phyloP scores from a whole-genome alignment of 1,140 invertebrate genomes.

The Eumeta japonica region DNA sequence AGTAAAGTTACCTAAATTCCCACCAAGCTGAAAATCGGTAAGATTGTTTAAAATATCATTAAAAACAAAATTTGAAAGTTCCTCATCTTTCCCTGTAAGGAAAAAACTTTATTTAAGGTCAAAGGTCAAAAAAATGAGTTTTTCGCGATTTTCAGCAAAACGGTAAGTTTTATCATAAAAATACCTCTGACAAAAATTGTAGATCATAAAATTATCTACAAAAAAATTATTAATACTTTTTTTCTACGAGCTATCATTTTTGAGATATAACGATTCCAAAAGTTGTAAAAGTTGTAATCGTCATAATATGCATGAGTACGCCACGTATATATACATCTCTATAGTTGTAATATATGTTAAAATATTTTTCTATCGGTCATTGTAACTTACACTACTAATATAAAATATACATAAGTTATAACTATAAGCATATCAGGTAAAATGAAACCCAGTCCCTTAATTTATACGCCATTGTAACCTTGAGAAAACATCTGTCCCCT shows the following conservation, averaged over 20 bases:
- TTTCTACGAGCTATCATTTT: constrained; percentile 1
- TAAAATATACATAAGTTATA: constrained; percentile 14
- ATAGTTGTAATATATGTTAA: not conserved
- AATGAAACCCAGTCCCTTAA: constrained; percentile 16
- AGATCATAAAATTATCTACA: constrained; percentile 1
- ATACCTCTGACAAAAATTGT: constrained; percentile 1
- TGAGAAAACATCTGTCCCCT: constrained; percentile 14
- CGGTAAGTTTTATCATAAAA: constrained; percentile 9
- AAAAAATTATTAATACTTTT: not conserved
- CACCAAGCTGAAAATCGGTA: too few species aligned
- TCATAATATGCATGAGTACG: constrained; percentile 1
- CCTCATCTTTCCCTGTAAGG: too few species aligned
- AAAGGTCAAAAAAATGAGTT: constrained; percentile 12
- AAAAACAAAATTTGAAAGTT: too few species aligned
- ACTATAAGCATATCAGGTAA: constrained; percentile 15
- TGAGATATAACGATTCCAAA: constrained; percentile 1
- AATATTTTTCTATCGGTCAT: constrained; percentile 1
- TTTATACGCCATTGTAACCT: constrained; percentile 14
- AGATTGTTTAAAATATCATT: too few species aligned
- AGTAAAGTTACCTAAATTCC: too few species aligned
- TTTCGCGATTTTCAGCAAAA: constrained; percentile 11
- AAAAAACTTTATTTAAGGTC: constrained; percentile 2
- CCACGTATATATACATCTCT: constrained; percentile 1
- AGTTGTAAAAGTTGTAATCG: not conserved
- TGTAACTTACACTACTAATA: not conserved